Evolutionary conservation across 2,888 invertebrate genomes (phyloP).

Genomic region (Tanytarsus gracilentus): DNA sequence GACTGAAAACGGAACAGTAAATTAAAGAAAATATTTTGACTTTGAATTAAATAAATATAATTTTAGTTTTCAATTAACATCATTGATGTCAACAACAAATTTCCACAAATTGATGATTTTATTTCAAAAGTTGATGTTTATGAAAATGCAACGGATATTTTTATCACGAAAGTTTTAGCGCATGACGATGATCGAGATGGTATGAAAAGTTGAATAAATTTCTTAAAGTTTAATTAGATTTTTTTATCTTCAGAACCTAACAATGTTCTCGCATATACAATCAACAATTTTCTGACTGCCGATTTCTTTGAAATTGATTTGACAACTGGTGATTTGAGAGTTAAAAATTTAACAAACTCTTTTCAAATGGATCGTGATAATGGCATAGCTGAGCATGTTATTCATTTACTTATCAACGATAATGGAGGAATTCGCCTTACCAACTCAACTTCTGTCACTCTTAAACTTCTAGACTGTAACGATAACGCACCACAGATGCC

Average conservation of each 20-base stretch:
- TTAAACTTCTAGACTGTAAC: conserved; percentile 50
- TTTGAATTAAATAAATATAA: background rate
- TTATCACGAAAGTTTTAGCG: conserved; percentile 43
- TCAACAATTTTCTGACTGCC: conserved; percentile 45
- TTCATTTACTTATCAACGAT: background rate
- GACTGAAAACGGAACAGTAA: conserved; percentile 43
- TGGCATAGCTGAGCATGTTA: conserved; percentile 39
- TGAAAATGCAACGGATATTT: conserved; percentile 46
- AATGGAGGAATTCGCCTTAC: conserved; percentile 27
- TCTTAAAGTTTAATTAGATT: background rate
- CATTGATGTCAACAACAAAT: conserved; percentile 53
- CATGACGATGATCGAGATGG: conserved; percentile 53
- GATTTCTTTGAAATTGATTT: conserved; percentile 48
- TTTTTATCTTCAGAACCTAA: conserved; percentile 42
- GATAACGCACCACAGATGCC: conserved; percentile 52
- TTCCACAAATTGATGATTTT: conserved; percentile 42
- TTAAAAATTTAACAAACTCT: conserved; percentile 44
- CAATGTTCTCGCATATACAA: conserved; percentile 48
- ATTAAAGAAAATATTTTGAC: conserved; percentile 31
- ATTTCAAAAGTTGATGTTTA: conserved; percentile 40
- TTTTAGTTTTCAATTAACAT: conserved; percentile 49
- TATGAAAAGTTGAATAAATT: conserved; percentile 35
- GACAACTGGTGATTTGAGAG: conserved; percentile 44
- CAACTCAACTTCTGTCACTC: conserved; percentile 38
- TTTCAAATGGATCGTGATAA: conserved; percentile 48